phyloP scores from a whole-genome alignment of 53 echinoderm and acorn worm species.

The Zoroaster sp. region DNA sequence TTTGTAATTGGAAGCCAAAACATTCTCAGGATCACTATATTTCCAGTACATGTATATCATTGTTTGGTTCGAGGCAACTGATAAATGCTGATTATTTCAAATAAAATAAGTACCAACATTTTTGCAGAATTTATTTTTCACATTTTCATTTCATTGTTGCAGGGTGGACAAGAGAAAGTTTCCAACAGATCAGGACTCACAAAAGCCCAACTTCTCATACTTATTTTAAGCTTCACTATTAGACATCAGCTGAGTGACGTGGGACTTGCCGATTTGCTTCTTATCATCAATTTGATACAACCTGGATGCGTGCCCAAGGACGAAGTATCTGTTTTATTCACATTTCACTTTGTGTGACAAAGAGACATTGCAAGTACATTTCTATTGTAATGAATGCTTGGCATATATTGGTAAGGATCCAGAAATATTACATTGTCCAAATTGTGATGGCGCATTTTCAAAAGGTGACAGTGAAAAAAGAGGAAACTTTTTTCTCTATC shows the following conservation, averaged over 20 bases:
- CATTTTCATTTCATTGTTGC: no score
- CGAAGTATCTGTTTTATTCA: constrained; percentile 13
- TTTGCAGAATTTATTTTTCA: no score
- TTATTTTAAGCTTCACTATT: background rate
- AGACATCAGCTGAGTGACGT: background rate
- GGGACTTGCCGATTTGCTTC: background rate
- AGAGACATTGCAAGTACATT: constrained; percentile 9
- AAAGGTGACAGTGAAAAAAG: background rate
- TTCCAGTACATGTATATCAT: no score
- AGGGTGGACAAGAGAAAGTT: background rate
- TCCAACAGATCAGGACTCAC: constrained; percentile 1
- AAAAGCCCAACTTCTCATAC: background rate
- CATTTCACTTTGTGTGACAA: background rate
- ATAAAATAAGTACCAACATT: no score
- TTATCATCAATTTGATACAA: constrained; percentile 1
- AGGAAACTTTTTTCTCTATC: background rate
- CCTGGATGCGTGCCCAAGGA: background rate
- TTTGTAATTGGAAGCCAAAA: no score
- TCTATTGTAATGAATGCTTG: constrained; percentile 1
- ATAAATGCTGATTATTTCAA: no score
- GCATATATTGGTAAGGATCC: constrained; percentile 10
- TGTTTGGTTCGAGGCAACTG: no score
- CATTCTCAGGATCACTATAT: no score
- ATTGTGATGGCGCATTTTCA: background rate
- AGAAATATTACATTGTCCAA: background rate